Percentiles rank a stretch among this genome's conserved stretches.
Conservation (phyloP, 2,113 vertebrate genomes). For the Hippocampus abdominalis region DNA sequence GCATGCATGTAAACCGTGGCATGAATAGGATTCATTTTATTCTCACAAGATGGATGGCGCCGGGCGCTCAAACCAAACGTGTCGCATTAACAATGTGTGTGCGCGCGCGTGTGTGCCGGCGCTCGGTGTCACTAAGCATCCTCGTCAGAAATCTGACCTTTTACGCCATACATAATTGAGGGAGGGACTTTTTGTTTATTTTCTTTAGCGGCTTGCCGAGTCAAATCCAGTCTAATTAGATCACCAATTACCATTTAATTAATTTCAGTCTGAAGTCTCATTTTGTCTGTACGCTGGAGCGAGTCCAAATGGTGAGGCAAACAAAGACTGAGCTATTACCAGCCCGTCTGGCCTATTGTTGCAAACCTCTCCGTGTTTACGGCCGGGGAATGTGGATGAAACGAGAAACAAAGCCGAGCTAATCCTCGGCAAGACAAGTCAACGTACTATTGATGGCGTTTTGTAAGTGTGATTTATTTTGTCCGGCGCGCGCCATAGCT, state of each 20-base stretch:
- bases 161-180: conserved; percentile 74
- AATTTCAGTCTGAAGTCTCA: conserved; percentile 79
- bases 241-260: conserved; percentile 81
- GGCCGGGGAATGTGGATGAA: conserved; percentile 73
- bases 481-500: conserved; percentile 49
- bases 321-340: conserved; percentile 73
- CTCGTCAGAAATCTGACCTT: conserved; percentile 79
- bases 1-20: conserved; percentile 35
- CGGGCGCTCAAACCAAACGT: conserved; percentile 47
- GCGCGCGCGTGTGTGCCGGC: conserved; percentile 42
- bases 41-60: conserved; percentile 35
- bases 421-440: conserved; percentile 68
- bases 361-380: conserved; percentile 64
- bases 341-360: conserved; percentile 70
- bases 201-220: conserved; percentile 73
- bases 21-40: conserved; percentile 48
- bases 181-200: conserved; percentile 74
- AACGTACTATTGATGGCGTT: conserved; percentile 63
- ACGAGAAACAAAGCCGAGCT: conserved; percentile 68
- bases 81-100: conserved; percentile 50
- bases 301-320: conserved; percentile 69
- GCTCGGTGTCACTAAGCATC: conserved; percentile 73
- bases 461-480: conserved; percentile 69
- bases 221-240: conserved; percentile 80
- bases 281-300: conserved; percentile 71